Percentiles rank a stretch among this genome's conserved stretches.
Evolutionary conservation across 2,888 invertebrate genomes (phyloP).

Genomic region (Andrena dorsata): DNA sequence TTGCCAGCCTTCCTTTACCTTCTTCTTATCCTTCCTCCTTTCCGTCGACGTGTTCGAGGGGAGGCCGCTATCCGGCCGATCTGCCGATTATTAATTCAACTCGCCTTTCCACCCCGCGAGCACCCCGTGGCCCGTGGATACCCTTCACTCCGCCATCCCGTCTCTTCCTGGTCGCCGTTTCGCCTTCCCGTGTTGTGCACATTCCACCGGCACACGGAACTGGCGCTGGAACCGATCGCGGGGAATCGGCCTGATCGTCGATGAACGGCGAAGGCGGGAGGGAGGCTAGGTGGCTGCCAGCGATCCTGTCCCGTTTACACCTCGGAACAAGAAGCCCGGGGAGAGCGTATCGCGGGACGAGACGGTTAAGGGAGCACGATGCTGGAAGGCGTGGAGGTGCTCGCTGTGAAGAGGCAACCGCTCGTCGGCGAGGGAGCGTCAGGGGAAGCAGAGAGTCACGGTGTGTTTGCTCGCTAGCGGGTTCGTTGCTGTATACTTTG

Average conservation of each 20-base stretch:
- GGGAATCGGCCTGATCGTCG: constrained; percentile 44
- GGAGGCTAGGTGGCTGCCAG: not conserved
- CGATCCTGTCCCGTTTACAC: constrained; percentile 59
- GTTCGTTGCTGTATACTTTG: constrained; percentile 74
- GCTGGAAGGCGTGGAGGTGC: constrained; percentile 21
- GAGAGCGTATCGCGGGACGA: constrained; percentile 26
- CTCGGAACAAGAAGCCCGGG: constrained; percentile 52
- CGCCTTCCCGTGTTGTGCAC: not conserved
- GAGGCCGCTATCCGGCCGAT: constrained; percentile 79
- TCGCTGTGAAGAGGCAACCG: not conserved
- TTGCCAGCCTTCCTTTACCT: constrained; percentile 74
- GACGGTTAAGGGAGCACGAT: constrained; percentile 8
- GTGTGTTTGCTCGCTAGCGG: constrained; percentile 70
- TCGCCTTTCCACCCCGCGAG: constrained; percentile 71
- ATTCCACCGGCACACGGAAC: constrained; percentile 44
- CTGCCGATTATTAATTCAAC: constrained; percentile 83
- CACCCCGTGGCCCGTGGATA: constrained; percentile 50
- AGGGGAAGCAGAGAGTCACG: constrained; percentile 61
- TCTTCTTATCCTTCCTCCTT: constrained; percentile 63
- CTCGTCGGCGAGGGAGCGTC: constrained; percentile 15
- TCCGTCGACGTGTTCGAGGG: constrained; percentile 66
- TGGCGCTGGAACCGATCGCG: constrained; percentile 12
- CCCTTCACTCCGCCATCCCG: constrained; percentile 36
- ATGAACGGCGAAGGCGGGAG: constrained; percentile 38
- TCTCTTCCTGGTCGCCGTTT: constrained; percentile 11